phyloP scores from a whole-genome alignment of 2,888 invertebrate species.

The Ligdia adustata region DNA sequence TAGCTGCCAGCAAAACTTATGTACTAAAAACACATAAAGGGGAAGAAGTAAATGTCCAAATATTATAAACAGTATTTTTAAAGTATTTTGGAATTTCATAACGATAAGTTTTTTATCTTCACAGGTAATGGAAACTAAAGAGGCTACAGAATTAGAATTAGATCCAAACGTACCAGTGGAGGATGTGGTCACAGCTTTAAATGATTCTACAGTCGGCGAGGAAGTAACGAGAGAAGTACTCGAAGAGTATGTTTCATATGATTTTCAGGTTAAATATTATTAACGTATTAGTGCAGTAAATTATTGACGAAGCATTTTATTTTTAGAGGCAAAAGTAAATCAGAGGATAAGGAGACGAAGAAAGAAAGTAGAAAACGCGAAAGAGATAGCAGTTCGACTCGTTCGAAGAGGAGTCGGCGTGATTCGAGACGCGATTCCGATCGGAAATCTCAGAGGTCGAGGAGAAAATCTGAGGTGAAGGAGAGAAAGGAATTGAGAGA shows the following conservation, averaged over 20 bases:
- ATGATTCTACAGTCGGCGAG: constrained; percentile 75
- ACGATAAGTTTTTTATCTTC: constrained; percentile 19
- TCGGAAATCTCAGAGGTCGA: constrained; percentile 63
- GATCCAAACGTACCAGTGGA: constrained; percentile 87
- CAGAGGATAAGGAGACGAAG: constrained; percentile 34
- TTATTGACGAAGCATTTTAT: background rate
- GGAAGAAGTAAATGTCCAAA: constrained; percentile 80
- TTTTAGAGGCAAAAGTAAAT: constrained; percentile 41
- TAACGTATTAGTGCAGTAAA: background rate
- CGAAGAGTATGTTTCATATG: constrained; percentile 23
- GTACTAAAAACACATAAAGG: constrained; percentile 98
- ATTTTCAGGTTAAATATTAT: too few relatives aligned
- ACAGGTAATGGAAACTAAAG: constrained; percentile 86
- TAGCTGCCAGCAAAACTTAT: constrained; percentile 91
- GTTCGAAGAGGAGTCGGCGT: constrained; percentile 57
- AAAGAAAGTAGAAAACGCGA: constrained; percentile 55
- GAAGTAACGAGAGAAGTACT: constrained; percentile 56
- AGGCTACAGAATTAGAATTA: constrained; percentile 84
- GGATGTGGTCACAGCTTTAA: constrained; percentile 86
- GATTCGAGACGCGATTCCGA: constrained; percentile 66
- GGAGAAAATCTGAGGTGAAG: constrained; percentile 58
- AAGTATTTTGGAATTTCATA: background rate
- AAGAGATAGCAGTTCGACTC: constrained; percentile 47
- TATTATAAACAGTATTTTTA: background rate
- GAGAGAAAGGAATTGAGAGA: constrained; percentile 51